phyloP scores from a whole-genome alignment of 2,888 invertebrate genomes.

The Omphaloscelis lunosa region DNA sequence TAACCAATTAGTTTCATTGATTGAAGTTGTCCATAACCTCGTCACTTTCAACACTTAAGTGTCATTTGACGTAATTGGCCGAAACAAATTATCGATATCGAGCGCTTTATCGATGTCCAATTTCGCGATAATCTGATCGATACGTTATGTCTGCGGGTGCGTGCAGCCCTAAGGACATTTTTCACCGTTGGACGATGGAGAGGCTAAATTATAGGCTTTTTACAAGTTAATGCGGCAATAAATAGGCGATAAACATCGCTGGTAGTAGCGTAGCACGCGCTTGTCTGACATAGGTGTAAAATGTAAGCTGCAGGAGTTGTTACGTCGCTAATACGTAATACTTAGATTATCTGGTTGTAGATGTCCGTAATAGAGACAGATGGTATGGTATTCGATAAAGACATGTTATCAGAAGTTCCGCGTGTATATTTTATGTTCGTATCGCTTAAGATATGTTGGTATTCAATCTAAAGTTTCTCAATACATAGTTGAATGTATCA shows the following conservation, averaged over 20 bases:
- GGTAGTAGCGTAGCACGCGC: conserved; percentile 81
- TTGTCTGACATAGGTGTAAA: conserved; percentile 67
- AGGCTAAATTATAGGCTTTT: conserved; percentile 86
- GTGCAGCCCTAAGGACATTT: conserved; percentile 82
- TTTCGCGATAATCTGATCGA: conserved; percentile 70
- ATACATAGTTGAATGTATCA: background rate
- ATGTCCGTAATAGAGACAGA: conserved; percentile 45
- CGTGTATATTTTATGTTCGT: conserved; percentile 22
- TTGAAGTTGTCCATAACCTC: conserved; percentile 40
- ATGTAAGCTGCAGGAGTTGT: conserved; percentile 53
- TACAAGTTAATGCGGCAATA: conserved; percentile 86
- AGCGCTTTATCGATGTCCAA: conserved; percentile 57
- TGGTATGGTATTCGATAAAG: conserved; percentile 43
- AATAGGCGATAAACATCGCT: conserved; percentile 85
- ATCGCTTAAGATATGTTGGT: conserved; percentile 15
- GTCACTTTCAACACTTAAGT: conserved; percentile 65
- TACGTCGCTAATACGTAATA: conserved; percentile 36
- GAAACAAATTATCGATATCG: conserved; percentile 62
- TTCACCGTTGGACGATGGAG: conserved; percentile 77
- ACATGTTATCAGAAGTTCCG: conserved; percentile 43
- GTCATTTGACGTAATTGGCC: conserved; percentile 54
- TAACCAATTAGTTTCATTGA: conserved; percentile 53
- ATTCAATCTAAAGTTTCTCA: conserved; percentile 18
- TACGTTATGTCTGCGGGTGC: conserved; percentile 67
- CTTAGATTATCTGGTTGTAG: conserved; percentile 42